Percentiles rank a stretch among this genome's conserved stretches.
phyloP scores from a whole-genome alignment of 1,140 invertebrate genomes.

The Leptinotarsa lineolata region DNA sequence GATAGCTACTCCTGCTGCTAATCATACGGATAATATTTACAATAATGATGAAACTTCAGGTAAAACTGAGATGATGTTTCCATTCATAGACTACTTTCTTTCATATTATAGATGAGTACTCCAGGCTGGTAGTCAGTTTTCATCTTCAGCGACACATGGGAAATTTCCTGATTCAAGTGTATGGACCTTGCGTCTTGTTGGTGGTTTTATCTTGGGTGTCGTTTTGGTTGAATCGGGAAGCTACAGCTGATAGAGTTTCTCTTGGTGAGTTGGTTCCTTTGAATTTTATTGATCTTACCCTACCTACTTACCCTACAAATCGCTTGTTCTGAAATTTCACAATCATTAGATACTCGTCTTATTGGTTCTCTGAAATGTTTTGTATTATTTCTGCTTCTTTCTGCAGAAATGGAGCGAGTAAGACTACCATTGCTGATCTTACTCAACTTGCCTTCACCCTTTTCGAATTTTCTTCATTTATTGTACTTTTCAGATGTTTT shows the following conservation, averaged over 20 bases:
- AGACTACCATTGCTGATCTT: too few relatives aligned
- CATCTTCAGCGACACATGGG: constrained; percentile 84
- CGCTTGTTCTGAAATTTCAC: too few relatives aligned
- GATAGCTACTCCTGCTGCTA: constrained; percentile 75
- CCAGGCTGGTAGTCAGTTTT: constrained; percentile 80
- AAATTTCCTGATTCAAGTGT: constrained; percentile 88
- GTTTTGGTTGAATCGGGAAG: constrained; percentile 89
- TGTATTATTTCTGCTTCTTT: too few relatives aligned
- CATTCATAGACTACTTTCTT: neutral
- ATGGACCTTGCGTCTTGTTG: constrained; percentile 83
- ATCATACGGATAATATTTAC: constrained; percentile 62
- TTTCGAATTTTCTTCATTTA: too few relatives aligned
- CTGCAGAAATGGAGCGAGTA: too few relatives aligned
- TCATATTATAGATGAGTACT: constrained; percentile 60
- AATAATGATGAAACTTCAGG: constrained; percentile 44
- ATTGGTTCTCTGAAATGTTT: too few relatives aligned
- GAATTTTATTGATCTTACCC: too few relatives aligned
- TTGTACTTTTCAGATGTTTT: too few relatives aligned
- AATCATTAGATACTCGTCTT: too few relatives aligned
- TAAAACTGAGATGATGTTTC: constrained; percentile 11
- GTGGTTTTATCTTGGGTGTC: constrained; percentile 90
- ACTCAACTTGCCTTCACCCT: too few relatives aligned
- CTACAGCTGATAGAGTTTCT: constrained; percentile 83
- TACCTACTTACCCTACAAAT: too few relatives aligned
- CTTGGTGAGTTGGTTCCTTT: constrained; percentile 63